Conservation (phyloP, 2,113 vertebrate genomes). For the Phalacrocorax brasilianus region DNA sequence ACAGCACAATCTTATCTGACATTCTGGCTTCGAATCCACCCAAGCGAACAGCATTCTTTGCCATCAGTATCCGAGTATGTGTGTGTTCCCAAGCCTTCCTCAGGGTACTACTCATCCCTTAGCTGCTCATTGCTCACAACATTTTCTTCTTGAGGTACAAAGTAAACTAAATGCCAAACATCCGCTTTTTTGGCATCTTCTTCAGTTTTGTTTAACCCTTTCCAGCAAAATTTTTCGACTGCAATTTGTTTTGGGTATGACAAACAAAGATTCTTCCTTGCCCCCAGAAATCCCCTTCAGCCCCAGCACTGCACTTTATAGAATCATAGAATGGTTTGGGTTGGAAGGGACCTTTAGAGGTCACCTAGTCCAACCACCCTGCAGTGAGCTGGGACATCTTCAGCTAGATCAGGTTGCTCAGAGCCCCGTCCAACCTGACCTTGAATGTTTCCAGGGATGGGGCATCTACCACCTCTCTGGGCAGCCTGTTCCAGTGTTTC, state of each 20-base stretch:
- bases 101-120: too few species aligned
- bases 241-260: neutral
- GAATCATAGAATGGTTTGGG: too few species aligned
- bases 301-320: fast-evolving
- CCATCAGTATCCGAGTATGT: fast-evolving
- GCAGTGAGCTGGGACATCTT: too few species aligned
- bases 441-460: too few species aligned
- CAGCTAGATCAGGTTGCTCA: too few species aligned
- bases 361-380: too few species aligned
- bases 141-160: fast-evolving
- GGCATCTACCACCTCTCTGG: too few species aligned
- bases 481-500: too few species aligned
- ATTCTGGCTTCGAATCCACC: neutral
- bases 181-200: neutral
- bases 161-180: neutral
- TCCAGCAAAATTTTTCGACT: neutral
- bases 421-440: too few species aligned
- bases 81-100: fast-evolving
- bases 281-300: too few species aligned
- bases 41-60: neutral
- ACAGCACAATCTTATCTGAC: neutral
- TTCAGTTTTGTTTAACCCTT: neutral
- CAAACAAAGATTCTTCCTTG: neutral
- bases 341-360: too few species aligned
- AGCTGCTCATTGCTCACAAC: neutral